Conservation (phyloP, 2,888 invertebrate genomes). For the Lithophane socia region DNA sequence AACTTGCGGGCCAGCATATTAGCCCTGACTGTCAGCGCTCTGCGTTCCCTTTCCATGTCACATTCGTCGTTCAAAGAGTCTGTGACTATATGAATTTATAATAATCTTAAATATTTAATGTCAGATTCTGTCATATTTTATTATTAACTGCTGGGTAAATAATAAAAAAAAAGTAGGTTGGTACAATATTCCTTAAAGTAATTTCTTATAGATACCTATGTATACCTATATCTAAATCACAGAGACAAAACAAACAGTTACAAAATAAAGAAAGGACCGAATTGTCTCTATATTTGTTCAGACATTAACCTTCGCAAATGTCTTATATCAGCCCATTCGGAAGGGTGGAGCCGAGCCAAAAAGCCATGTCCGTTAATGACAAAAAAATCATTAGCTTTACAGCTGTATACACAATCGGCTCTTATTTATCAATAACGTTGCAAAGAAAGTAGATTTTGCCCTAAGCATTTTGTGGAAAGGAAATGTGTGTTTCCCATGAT, state of each 20-base stretch:
- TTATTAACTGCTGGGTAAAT: neutral
- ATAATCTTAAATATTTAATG: neutral
- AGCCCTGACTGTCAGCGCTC: too few species aligned
- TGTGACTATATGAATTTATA: too few species aligned
- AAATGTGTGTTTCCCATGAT: conserved; percentile 89
- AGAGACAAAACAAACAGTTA: neutral
- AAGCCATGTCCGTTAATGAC: conserved; percentile 44
- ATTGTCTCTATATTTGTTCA: conserved; percentile 34
- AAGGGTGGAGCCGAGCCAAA: conserved; percentile 41
- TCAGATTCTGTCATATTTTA: neutral
- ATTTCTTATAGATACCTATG: neutral
- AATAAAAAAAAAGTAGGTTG: neutral
- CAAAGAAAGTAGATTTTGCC: conserved; percentile 84
- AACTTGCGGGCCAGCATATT: too few species aligned
- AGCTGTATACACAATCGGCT: conserved; percentile 59
- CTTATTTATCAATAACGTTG: conserved; percentile 79
- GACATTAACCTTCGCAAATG: conserved; percentile 26
- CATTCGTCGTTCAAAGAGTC: too few species aligned
- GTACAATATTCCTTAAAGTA: neutral
- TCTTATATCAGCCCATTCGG: conserved; percentile 15
- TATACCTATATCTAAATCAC: neutral
- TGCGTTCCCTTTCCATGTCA: too few species aligned
- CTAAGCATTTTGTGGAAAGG: conserved; percentile 85
- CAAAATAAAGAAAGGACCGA: neutral
- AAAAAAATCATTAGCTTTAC: conserved; percentile 58